A percentile compares a stretch with the other conserved stretches of the same genome.
Conservation (phyloP, 1,140 invertebrate species). For the Drosophila pachea region DNA sequence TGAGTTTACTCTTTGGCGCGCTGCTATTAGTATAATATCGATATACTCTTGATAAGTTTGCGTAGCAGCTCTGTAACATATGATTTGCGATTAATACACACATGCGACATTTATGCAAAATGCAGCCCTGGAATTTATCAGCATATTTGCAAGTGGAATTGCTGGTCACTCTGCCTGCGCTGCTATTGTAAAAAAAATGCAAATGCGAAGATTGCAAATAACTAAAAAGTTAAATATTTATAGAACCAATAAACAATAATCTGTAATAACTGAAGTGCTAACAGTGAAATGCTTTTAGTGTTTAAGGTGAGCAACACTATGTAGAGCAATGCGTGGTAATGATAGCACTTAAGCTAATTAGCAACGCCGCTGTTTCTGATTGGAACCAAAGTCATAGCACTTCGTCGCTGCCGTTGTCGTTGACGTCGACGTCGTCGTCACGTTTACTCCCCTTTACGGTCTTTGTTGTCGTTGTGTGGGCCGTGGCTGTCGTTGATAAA, state of each 20-base stretch:
- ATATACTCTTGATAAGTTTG: not conserved
- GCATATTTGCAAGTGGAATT: not conserved
- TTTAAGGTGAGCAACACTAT: constrained; percentile 45
- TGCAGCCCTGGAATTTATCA: constrained; percentile 24
- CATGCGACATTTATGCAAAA: not conserved
- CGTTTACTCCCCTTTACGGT: constrained; percentile 70
- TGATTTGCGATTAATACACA: not conserved
- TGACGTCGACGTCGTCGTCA: constrained; percentile 45
- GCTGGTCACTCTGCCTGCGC: constrained; percentile 34
- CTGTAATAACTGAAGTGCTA: constrained; percentile 21
- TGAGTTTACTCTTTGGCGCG: too few species aligned
- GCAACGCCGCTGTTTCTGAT: constrained; percentile 28
- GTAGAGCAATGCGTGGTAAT: not conserved
- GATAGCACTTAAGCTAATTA: constrained; percentile 38
- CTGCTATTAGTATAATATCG: not conserved
- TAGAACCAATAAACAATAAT: constrained; percentile 36
- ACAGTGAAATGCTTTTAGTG: constrained; percentile 54
- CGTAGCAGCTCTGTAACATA: not conserved
- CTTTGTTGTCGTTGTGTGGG: constrained; percentile 50
- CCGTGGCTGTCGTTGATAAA: constrained; percentile 49
- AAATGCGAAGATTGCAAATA: constrained; percentile 45
- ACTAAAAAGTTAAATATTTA: constrained; percentile 26
- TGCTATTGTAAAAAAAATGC: constrained; percentile 50
- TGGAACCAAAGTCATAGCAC: too few species aligned
- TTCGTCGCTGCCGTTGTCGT: too few species aligned